Base-by-base conservation (phyloP, 2,888 invertebrate species). In the Brenthis hecate region DNA sequence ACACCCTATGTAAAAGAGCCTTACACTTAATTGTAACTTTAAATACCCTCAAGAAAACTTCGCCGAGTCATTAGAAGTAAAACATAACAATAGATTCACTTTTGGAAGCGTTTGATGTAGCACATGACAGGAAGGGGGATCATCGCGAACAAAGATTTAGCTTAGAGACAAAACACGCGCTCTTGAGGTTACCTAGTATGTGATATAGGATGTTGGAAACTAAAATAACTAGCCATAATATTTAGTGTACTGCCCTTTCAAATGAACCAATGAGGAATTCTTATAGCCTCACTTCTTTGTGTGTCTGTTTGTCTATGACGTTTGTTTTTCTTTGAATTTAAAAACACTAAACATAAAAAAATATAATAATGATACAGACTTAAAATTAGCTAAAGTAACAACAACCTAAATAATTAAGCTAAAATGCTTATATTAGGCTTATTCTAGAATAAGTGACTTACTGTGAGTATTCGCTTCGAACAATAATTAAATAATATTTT, bases 101-200 rank as follows among this genome's bases (percentile, higher is more conserved):
- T 66, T 67, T 51, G 57, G 55, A 50, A 47, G 73, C 85, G 81
- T 87, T 88, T 89, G 89, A 89, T 83, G 85, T 85, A 83, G 77
- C 80, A 75, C 80, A 80, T 83, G 83, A 80, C 83, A 80, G 81
- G 82, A 79, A 80, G 78, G 66, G 70, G 80, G 82, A 78, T 82
- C 80, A 83, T 83, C 82, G 80, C 82, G 82, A 85, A 85, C 88
- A 86, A 88, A 85, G 89, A 88, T 87, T 85, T 82, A 85, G 86
- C 85, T 85, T 80, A 81, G 84, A 87, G 85, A 88, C 89, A 88
- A 89, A 88, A 89, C 89, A 88, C 80, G 88, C 87, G 87, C 85
- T 83, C 85, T 85, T 83, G 83, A 81, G 80, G 76, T 82, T 87
- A 89, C 88, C 87, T 88, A 84, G 80, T 80, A 76, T 47, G 43